These are phyloP conservation scores for Amiota communis DNA, from an alignment of 2,888 invertebrate genomes.

Conservation along the genomic window DNA sequence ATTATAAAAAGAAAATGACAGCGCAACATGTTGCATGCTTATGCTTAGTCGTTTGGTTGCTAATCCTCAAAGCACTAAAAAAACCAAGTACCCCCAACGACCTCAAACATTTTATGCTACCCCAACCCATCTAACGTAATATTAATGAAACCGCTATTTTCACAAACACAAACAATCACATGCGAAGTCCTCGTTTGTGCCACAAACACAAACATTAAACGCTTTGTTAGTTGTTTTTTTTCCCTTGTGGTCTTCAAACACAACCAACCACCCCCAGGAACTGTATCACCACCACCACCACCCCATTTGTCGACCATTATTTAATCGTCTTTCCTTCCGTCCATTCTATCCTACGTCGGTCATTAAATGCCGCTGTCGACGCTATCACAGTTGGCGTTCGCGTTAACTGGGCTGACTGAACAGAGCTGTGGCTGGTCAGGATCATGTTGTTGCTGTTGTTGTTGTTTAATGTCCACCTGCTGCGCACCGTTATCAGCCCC, in stretches of 20 bases:
- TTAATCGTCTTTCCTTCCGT: too few species aligned
- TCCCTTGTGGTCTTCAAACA: neutral
- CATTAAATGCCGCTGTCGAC: conserved; percentile 19
- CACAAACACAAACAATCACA: too few species aligned
- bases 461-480: too few species aligned
- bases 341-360: neutral
- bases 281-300: too few species aligned
- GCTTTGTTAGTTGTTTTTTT: neutral
- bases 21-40: conserved; percentile 22
- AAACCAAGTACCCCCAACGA: neutral
- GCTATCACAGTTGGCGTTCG: conserved; percentile 2
- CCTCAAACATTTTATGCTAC: too few species aligned
- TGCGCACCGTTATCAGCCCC: too few species aligned
- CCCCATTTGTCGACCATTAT: too few species aligned
- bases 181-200: too few species aligned
- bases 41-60: neutral
- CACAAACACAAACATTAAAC: conserved; percentile 10
- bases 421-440: neutral
- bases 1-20: neutral
- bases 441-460: too few species aligned
- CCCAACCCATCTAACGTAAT: too few species aligned
- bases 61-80: conserved; percentile 17
- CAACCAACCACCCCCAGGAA: neutral
- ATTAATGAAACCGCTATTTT: too few species aligned
- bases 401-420: conserved; percentile 1